phyloP scores from a whole-genome alignment of 2,888 invertebrate genomes.

The Leptinotarsa peninsularis region DNA sequence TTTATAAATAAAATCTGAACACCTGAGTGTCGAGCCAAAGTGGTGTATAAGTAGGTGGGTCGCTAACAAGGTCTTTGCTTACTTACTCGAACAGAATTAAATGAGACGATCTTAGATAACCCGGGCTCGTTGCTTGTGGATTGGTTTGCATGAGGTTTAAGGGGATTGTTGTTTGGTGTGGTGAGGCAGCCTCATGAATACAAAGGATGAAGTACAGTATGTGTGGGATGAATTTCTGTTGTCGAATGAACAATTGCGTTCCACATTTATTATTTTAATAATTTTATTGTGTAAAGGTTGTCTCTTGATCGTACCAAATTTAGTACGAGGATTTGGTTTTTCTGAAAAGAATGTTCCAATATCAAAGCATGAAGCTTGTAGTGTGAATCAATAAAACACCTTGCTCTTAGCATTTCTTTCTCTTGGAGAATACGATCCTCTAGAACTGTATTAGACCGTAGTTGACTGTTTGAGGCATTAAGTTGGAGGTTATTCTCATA shows the following conservation, averaged over 20 bases:
- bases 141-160: conserved; percentile 21
- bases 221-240: conserved; percentile 6
- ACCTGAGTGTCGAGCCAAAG: conserved; percentile 41
- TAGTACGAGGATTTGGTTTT: background rate
- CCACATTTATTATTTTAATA: background rate
- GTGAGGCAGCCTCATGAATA: conserved; percentile 11
- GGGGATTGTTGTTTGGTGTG: background rate
- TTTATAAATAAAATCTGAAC: conserved; percentile 24
- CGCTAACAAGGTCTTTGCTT: conserved; percentile 43
- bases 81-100: conserved; percentile 41
- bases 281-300: background rate
- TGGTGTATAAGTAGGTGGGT: conserved; percentile 40
- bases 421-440: too few relatives aligned
- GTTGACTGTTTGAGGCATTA: background rate
- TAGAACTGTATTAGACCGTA: too few relatives aligned
- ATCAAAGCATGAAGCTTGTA: too few relatives aligned
- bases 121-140: conserved; percentile 7
- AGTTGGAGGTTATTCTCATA: too few relatives aligned
- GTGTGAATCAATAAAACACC: too few relatives aligned
- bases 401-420: too few relatives aligned
- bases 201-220: background rate
- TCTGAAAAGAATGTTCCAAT: too few relatives aligned
- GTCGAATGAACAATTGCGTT: background rate
- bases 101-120: conserved; percentile 46
- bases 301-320: background rate